A percentile compares a stretch with the other conserved stretches of the same genome.
Conservation (phyloP, 2,113 vertebrate species). For the Struthidea cinerea region DNA sequence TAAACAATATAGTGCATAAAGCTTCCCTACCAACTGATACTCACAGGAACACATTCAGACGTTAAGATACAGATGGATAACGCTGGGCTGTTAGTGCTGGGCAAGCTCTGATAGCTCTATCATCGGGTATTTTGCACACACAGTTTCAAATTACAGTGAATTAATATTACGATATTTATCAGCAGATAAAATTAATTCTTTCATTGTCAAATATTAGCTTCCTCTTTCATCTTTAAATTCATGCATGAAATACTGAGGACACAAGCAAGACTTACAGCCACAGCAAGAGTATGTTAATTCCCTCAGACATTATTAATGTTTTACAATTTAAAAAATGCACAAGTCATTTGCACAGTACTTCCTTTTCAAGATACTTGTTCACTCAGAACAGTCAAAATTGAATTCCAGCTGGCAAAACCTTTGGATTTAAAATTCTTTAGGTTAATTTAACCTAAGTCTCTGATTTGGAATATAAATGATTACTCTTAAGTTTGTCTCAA, state of each 20-base stretch:
- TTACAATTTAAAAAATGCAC: neutral
- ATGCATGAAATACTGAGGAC: neutral
- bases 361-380: neutral
- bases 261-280: conserved; percentile 7
- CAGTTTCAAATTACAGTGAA: conserved; percentile 59
- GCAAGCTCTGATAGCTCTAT: conserved; percentile 49
- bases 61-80: neutral
- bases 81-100: conserved; percentile 4
- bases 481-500: neutral
- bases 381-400: neutral
- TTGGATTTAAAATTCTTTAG: neutral
- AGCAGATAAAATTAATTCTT: conserved; percentile 61
- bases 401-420: neutral
- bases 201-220: conserved; percentile 27
- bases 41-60: neutral
- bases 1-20: neutral
- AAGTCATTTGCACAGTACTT: neutral
- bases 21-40: neutral
- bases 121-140: neutral
- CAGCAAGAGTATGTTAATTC: conserved; percentile 28
- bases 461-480: neutral
- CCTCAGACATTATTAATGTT: conserved; percentile 17
- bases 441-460: neutral
- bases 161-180: conserved; percentile 15
- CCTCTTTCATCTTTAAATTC: conserved; percentile 32